Evolutionary conservation across 2,113 vertebrate species (phyloP).

Genomic region (Talpa occidentalis): DNA sequence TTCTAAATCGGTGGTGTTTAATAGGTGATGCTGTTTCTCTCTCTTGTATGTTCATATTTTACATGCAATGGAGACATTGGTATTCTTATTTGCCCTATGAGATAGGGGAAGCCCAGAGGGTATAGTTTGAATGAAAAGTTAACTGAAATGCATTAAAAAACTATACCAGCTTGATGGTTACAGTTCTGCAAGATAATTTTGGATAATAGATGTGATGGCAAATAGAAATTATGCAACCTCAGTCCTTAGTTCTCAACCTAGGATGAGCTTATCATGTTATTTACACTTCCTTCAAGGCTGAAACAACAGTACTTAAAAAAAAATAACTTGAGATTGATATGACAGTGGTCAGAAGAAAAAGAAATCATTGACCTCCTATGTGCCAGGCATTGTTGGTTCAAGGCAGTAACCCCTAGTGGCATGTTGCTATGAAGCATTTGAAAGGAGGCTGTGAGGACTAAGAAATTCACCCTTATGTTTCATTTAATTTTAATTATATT

Average conservation of each 20-base stretch:
- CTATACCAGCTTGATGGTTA: neutral
- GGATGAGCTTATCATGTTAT: neutral
- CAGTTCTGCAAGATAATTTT: neutral
- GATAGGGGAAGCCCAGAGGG: neutral
- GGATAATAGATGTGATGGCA: neutral
- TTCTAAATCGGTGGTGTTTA: neutral
- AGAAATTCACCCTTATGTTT: constrained; percentile 3
- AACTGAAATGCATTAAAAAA: neutral
- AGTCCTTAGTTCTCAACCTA: neutral
- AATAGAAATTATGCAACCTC: neutral
- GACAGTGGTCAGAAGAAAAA: neutral
- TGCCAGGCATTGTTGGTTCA: neutral
- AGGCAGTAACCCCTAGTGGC: neutral
- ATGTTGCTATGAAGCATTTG: neutral
- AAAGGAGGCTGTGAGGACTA: neutral
- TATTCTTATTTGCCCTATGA: neutral
- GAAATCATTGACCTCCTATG: neutral
- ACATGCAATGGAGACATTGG: neutral
- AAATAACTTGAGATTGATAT: neutral
- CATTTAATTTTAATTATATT: constrained; percentile 36
- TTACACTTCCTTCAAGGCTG: neutral
- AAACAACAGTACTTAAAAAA: neutral
- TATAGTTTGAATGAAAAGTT: neutral
- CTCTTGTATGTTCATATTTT: neutral
- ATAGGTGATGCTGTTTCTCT: neutral